Base-by-base conservation (phyloP, 1,140 invertebrate species). In the Neodiprion fabricii region DNA sequence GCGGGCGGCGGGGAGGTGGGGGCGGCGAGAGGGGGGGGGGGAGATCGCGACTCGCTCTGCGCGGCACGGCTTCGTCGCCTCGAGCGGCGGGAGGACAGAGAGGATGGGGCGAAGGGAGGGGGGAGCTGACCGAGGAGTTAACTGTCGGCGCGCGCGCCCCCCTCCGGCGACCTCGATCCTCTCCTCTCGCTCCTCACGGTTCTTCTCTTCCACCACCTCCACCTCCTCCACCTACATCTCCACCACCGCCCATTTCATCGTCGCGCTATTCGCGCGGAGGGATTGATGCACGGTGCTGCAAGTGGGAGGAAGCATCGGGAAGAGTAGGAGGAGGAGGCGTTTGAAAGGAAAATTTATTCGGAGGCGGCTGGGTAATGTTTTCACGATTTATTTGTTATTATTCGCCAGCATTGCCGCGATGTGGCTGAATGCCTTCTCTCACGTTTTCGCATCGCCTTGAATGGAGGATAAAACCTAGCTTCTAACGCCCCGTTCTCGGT, bases 101-200 rank as follows among this genome's bases (percentile, higher is more conserved):
- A 73, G 67, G 70, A 5, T 1, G 28, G 28, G 28, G 68, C 76
- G 71, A 53, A 75, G 75, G 76, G 71, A 76, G 78, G 75, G 67
- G 74, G 72, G 72, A 72, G 69, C 40, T 49, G 53, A 71, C 71
- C 48, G 71, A 79, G 77, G 79, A 77, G 77, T 81, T 81, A 79
- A 79, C 79, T 67, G 79, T 78, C 77, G 76, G 79, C 79, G 78
- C 77, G 79, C 77, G 74, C 76, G 78, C 78, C 76, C 79, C 79
- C 77, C 80, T 79, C 72, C 72, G 73, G 47, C 76, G 74, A 67
- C 78, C 11, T 17, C 53, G n/a, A 61, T 61, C 11, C 53, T 61
- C n/a, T 17, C 53, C 53, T 61, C 53, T 17, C n/a, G 11, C 11
- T 14, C n/a, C 53, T 17, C 11, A 3, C 5, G 28, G 1, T 40